These are phyloP conservation scores for Cybosia mesomella DNA, from an alignment of 2,888 invertebrate genomes.

Conservation along the genomic window DNA sequence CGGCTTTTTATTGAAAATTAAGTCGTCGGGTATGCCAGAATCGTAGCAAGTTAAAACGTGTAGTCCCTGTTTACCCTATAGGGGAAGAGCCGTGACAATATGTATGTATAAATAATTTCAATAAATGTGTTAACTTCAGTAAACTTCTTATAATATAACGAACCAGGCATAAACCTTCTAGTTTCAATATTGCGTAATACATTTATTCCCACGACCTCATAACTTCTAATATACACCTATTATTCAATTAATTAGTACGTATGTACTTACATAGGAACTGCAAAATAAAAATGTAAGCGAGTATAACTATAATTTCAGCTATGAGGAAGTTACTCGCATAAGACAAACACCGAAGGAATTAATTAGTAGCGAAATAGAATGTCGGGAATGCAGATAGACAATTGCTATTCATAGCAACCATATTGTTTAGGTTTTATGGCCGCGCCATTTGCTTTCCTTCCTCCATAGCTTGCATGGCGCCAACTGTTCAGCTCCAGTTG, in stretches of 20 bases:
- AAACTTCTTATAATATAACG: neutral
- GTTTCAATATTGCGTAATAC: neutral
- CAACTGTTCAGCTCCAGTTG: slow-evolving; percentile 41
- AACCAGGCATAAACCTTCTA: neutral
- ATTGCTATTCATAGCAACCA: slow-evolving; percentile 45
- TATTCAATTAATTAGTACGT: slow-evolving; percentile 4
- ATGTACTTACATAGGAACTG: neutral
- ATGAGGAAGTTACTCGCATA: slow-evolving; percentile 32
- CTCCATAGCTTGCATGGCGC: slow-evolving; percentile 40
- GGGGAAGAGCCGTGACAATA: too few relatives aligned
- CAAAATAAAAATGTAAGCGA: neutral
- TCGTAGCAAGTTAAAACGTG: too few relatives aligned
- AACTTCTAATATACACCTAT: neutral
- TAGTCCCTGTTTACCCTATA: neutral
- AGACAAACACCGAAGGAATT: slow-evolving; percentile 42
- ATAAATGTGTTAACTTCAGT: neutral
- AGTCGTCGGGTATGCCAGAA: too few relatives aligned
- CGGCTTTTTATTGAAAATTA: too few relatives aligned
- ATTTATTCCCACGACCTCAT: neutral
- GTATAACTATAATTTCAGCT: slow-evolving; percentile 12
- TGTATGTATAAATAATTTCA: too few relatives aligned
- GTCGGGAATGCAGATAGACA: slow-evolving; percentile 40
- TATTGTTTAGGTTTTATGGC: slow-evolving; percentile 53
- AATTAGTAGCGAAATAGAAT: slow-evolving; percentile 40
- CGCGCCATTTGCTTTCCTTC: slow-evolving; percentile 24